Percentiles rank a stretch among this genome's conserved stretches.
Evolutionary conservation across 2,888 invertebrate species (phyloP).

Genomic region (Aethes cnicana): DNA sequence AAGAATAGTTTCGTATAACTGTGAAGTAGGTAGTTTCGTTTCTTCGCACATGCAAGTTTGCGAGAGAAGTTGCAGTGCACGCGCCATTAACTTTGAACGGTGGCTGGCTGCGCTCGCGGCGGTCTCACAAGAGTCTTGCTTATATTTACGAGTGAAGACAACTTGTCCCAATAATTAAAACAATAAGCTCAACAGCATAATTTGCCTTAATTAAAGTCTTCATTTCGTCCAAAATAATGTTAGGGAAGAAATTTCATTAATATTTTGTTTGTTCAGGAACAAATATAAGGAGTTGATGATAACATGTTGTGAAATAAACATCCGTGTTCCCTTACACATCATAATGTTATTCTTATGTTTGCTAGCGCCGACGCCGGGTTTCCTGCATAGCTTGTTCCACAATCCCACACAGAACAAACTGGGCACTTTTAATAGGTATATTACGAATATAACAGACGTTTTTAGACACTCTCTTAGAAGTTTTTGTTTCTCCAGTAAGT

Average conservation of each 20-base stretch:
- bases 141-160: constrained; percentile 1
- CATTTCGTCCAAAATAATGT: constrained; percentile 2
- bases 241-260: constrained; percentile 37
- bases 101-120: constrained; percentile 34
- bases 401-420: background rate
- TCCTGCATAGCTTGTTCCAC: constrained; percentile 42
- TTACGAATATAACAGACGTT: too few species aligned
- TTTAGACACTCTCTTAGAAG: too few species aligned
- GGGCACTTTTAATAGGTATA: background rate
- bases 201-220: constrained; percentile 9
- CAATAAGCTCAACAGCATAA: constrained; percentile 7
- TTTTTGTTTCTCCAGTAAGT: too few species aligned
- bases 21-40: constrained; percentile 20
- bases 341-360: constrained; percentile 61
- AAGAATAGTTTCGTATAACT: constrained; percentile 19
- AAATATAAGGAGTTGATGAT: constrained; percentile 49
- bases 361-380: constrained; percentile 40
- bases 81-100: constrained; percentile 45
- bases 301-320: constrained; percentile 60
- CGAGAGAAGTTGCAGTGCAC: constrained; percentile 32
- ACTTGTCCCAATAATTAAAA: constrained; percentile 1
- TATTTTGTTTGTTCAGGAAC: constrained; percentile 46
- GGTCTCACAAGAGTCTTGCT: constrained; percentile 34
- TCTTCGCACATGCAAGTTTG: constrained; percentile 22
- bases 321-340: constrained; percentile 66